These are phyloP conservation scores for Drosophila simulans DNA, from an alignment of 1,140 invertebrate species.

Conservation along the genomic window DNA sequence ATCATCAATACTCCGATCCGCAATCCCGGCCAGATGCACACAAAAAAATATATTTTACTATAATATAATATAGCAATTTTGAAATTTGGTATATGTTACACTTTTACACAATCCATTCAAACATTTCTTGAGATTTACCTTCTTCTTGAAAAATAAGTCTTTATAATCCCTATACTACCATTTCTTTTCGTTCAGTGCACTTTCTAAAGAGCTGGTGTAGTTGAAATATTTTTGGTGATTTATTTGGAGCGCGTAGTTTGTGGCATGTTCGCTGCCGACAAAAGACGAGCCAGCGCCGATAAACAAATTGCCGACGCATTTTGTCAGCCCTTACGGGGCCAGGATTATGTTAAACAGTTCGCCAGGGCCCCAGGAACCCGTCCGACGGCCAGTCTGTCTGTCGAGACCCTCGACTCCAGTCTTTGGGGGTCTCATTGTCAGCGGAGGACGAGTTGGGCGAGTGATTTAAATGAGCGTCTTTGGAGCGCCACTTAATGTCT, in stretches of 20 bases:
- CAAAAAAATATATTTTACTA: neutral
- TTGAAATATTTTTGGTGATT: slow-evolving; percentile 83
- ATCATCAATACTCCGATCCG: slow-evolving; percentile 16
- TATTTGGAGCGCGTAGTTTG: slow-evolving; percentile 80
- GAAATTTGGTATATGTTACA: too few species aligned
- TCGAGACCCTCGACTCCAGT: slow-evolving; percentile 21
- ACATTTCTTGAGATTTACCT: too few species aligned
- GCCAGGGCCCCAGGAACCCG: slow-evolving; percentile 33
- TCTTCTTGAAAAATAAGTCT: too few species aligned
- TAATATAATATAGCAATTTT: too few species aligned
- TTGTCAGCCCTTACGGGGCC: slow-evolving; percentile 67
- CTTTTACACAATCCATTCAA: too few species aligned
- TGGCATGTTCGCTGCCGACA: slow-evolving; percentile 79
- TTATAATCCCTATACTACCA: neutral
- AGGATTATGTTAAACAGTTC: slow-evolving; percentile 80
- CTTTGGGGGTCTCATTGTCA: slow-evolving; percentile 34
- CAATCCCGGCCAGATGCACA: slow-evolving; percentile 8
- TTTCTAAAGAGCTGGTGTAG: slow-evolving; percentile 65
- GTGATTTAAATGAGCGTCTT: slow-evolving; percentile 75
- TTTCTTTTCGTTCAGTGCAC: slow-evolving; percentile 6
- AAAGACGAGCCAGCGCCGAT: slow-evolving; percentile 69
- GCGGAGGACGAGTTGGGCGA: slow-evolving; percentile 33
- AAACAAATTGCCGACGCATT: slow-evolving; percentile 83
- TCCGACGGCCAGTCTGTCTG: slow-evolving; percentile 19
- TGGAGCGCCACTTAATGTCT: slow-evolving; percentile 76